Evolutionary conservation across 2,888 invertebrate species (phyloP), one percentile per base, ranked within the genome.

Genomic region (Melanchra persicariae): DNA sequence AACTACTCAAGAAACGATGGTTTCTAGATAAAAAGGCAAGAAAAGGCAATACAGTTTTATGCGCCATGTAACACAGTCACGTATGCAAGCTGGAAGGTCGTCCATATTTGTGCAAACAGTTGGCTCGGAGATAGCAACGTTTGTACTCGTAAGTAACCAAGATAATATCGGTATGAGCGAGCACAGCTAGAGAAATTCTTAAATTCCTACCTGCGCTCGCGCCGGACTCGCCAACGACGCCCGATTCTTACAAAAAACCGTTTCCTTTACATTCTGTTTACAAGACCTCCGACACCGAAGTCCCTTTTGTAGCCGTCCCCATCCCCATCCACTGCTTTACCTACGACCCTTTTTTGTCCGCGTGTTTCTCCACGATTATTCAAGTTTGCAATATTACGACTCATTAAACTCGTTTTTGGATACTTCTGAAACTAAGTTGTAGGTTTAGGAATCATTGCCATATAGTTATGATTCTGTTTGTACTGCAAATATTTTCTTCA

Each of bases 221-320:
- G 75, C 84, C 87, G 91, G 89, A 89, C 90, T 86, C 82, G 85
- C 81, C 89, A 90, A 87, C 91, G 91, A n/a, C 79, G 34, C 91
- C 89, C 83, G 85, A 86, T 87, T 70, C 63, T 84, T 79, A 93
- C 91, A 94, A 95, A 95, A 95, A 93, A 91, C 83, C 89, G 91
- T 93, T 95, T 95, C 94, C 94, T 93, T 92, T 90, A 90, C 92
- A 93, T 92, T 95, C 82, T 94, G 91, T 94, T 93, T 94, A 93
- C 94, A 93, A 92, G 94, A 94, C 94, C 95, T 94, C 94, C 94
- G 95, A 95, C 94, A 94, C 91, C 80, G 93, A 90, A 91, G 90
- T 83, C 89, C 91, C 91, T 92, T 89, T 93, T 93, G 91, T 91
- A 85, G 87, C 86, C 74, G 80, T 74, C 87, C 86, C 86, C 87